Base-by-base conservation (phyloP, 2,888 invertebrate species). In the Mythimna pallens region DNA sequence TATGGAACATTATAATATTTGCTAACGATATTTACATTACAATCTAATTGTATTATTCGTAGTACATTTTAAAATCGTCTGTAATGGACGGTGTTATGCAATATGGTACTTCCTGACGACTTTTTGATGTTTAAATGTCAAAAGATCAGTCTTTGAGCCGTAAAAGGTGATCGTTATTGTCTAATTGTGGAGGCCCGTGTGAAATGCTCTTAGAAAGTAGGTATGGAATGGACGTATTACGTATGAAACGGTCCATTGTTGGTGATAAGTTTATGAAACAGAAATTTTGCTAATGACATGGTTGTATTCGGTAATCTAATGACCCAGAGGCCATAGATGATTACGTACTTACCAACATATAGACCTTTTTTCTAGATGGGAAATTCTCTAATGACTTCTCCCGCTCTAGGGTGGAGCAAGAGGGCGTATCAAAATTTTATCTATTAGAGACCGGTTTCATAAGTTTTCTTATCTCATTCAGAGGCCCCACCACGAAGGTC, bases 41-140 rank as follows among this genome's bases (percentile, higher is more conserved):
- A 54, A 65, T 61, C 1, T 65, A 70, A 63, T 80, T 79, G 43
- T 70, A 59, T 47, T 71, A 64, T 54, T 68, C 25, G 34, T 73
- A 65, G 75, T 75, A 73, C 58, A 67, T 70, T 70, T 47, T 72
- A 68, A 67, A 84, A 63, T 78, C 55, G 0, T 58, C 1, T 68
- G 12, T 84, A 73, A 83, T 75, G 50, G 65, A n/a, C 1, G 0
- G 6, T 54, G 65, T 84, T 82, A 70, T 57, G 65, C 43, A 86
- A 82, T 50, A 9, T 57, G 62, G n/a, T n/a, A 75, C 80, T 86
- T 85, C 80, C 87, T 80, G 76, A 65, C 73, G 66, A 50, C 17
- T 72, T 73, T 69, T 80, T 70, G 50, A 65, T 65, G 59, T 70
- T 25, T 70, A 78, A 85, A 84, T 76, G 78, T 80, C 70, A 80